phyloP scores from a whole-genome alignment of 2,113 vertebrate genomes.

The Perca schrenkii region DNA sequence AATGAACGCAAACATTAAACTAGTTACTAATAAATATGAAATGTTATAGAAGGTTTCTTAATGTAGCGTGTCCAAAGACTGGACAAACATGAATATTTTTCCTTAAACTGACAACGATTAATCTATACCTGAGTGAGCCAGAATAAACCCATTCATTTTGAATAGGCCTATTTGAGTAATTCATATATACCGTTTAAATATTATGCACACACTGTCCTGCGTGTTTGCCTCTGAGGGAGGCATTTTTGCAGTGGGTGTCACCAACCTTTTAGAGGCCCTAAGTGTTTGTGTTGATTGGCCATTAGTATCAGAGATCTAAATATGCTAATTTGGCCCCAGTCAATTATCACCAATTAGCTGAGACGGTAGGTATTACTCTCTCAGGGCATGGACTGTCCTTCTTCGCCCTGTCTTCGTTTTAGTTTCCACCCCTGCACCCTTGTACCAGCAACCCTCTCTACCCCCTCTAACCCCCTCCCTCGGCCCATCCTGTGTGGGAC shows the following conservation, averaged over 20 bases:
- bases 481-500: slow-evolving; percentile 59
- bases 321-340: slow-evolving; percentile 81
- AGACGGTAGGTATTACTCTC: slow-evolving; percentile 76
- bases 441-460: slow-evolving; percentile 61
- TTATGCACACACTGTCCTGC: not conserved
- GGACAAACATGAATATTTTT: not conserved
- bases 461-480: not conserved
- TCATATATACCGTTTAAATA: not conserved
- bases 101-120: not conserved
- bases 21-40: not conserved
- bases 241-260: slow-evolving; percentile 37
- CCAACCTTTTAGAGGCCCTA: slow-evolving; percentile 68
- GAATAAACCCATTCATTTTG: not conserved
- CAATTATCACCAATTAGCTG: slow-evolving; percentile 83
- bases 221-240: not conserved
- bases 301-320: slow-evolving; percentile 83
- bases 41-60: not conserved
- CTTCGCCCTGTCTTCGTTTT: slow-evolving; percentile 74
- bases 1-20: slow-evolving; percentile 7
- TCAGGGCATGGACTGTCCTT: slow-evolving; percentile 72
- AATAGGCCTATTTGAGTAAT: not conserved
- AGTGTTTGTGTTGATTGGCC: slow-evolving; percentile 82
- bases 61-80: not conserved
- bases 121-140: not conserved
- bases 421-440: slow-evolving; percentile 69